Evolutionary conservation across 2,888 invertebrate genomes (phyloP), one percentile per base, ranked within the genome.

Genomic region (Sturmia bella): DNA sequence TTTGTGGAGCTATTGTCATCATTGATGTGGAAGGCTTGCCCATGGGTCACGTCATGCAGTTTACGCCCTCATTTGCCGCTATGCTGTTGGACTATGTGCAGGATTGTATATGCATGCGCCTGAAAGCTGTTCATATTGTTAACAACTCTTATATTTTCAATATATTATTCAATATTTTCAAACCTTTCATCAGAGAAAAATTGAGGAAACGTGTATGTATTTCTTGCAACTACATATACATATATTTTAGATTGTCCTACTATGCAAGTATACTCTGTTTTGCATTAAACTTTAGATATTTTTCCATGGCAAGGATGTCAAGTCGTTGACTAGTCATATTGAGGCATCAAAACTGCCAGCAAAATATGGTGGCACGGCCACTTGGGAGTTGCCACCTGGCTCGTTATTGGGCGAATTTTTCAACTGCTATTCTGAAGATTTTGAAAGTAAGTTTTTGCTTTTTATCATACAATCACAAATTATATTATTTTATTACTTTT

Each of bases 81-180:
- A 93, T 94, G 91, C 90, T 95, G 19, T 91, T 95, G 7, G 95
- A 95, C 37, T 95, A 95, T 93, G 92, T 95, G 50, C 95, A 95
- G 87, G 97, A 96, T 87, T 95, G 96, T 87, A 94, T 96, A 37
- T 96, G 97, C 0, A 92, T 94, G 81, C 93, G 98, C 63, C 91
- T 98, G 54, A 97, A 97, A 90, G 96, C 94, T 0, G 94, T 98
- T 3, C 97, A 98, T 88, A 93, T 97, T 63, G 92, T 98, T n/a
- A 96, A 96, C 89, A 97, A 98, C 88, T 96, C 97, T 0, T 94
- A 93, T 84, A 92, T 97, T 80, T 97, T 98, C 91, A 96, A 96
- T 87, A 94, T 97, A 93, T 92, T 96, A 3, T 97, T 95, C 87
- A 94, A 95, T 9, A 92, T 98, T 72, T 95, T 98, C 90, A 97